Evolutionary conservation across 2,888 invertebrate genomes (phyloP).

Genomic region (Ischnura elegans): DNA sequence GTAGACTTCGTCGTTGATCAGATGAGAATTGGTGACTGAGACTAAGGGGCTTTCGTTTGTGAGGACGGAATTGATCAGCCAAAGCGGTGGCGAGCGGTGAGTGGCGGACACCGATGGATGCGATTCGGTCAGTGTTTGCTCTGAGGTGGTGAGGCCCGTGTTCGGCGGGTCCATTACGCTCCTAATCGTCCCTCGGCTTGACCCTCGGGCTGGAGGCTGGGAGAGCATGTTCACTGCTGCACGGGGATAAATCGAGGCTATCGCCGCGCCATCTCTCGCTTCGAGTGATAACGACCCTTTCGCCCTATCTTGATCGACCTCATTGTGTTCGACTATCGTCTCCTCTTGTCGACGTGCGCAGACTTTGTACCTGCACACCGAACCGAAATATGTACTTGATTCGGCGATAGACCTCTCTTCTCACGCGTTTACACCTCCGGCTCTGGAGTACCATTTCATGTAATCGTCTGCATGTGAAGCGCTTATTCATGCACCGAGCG

Average conservation of each 20-base stretch:
- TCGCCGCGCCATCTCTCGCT: not conserved
- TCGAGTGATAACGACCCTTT: conserved; percentile 4
- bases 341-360: not conserved
- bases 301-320: conserved; percentile 3
- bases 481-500: not conserved
- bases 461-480: not conserved
- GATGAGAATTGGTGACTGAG: not conserved
- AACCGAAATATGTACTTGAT: not conserved
- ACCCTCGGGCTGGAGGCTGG: not conserved
- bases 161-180: conserved; percentile 33
- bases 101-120: not conserved
- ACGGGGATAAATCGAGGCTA: conserved; percentile 27
- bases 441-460: not conserved
- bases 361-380: not conserved
- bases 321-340: not conserved
- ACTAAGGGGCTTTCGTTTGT: not conserved
- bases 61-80: not conserved
- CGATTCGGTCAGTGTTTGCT: not conserved
- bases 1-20: not conserved
- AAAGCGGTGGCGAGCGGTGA: not conserved
- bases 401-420: not conserved
- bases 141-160: not conserved
- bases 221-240: not conserved
- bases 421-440: not conserved
- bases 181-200: conserved; percentile 1